Evolutionary conservation across 2,888 invertebrate genomes (phyloP), one percentile per base, ranked within the genome.

Genomic region (Erebia palarica): DNA sequence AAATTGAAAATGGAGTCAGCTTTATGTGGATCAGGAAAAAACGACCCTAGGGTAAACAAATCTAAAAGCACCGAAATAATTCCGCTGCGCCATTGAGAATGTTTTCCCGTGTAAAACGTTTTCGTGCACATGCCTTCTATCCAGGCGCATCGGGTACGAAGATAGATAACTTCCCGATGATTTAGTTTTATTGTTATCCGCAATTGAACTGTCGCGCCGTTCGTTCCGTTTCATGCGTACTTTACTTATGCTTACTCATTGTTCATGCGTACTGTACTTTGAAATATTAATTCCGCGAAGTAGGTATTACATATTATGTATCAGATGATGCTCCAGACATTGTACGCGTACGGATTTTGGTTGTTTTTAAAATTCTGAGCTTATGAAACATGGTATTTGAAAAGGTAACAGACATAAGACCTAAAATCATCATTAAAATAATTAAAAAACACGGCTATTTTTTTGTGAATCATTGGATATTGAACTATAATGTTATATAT

Each of bases 121-220:
- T 81, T 78, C 82, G 82, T 84, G 84, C 87, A 87, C 87, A 90
- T 87, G 87, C 79, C 84, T 85, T 84, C 82, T 82, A 86, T 84
- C 88, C 87, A 79, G 84, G 80, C 81, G 81, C 82, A 84, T 82
- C 86, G 82, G 78, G 84, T 83, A 79, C 82, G 82, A 83, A 90
- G 90, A 91, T 88, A 91, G 88, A 92, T 92, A 92, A 91, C 92
- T 92, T 93, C 91, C 90, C 89, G 90, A 92, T 92, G 92, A 92
- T 92, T 93, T 92, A 91, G 85, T 92, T 92, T 93, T 93, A 93
- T 92, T 92, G 91, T 90, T 91, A 90, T 90, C 86, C 86, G 81
- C 84, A 84, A 86, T 88, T 84, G 87, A 86, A 89, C 86, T 88
- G 87, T 88, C 84, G 83, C 82, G 79, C 77, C 83, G 76, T 75